Conservation (phyloP, 1,140 invertebrate genomes). For the Drosophila saltans region DNA sequence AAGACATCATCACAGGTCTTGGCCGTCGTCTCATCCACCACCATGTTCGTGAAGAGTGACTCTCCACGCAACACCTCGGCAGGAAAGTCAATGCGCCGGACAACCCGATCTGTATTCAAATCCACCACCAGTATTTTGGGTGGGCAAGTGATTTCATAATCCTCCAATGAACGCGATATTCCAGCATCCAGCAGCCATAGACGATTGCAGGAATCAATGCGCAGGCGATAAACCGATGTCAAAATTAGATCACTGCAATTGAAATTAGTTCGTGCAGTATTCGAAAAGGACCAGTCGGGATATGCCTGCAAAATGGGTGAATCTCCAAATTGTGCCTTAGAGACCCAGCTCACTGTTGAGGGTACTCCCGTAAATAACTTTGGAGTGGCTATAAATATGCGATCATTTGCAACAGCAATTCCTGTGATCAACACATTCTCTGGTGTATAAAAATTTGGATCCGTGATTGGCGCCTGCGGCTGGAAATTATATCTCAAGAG, state of each 20-base stretch:
- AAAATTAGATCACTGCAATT: constrained; percentile 89
- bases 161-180: constrained; percentile 89
- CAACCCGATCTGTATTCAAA: constrained; percentile 87
- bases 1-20: constrained; percentile 89
- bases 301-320: constrained; percentile 89
- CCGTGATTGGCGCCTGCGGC: constrained; percentile 83
- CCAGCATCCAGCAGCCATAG: constrained; percentile 90
- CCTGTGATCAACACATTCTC: constrained; percentile 90
- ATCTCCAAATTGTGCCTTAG: constrained; percentile 86
- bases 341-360: constrained; percentile 88
- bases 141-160: constrained; percentile 89
- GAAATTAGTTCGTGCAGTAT: constrained; percentile 86
- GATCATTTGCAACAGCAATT: constrained; percentile 87
- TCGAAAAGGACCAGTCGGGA: constrained; percentile 91
- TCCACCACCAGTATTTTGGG: constrained; percentile 93
- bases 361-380: constrained; percentile 89
- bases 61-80: constrained; percentile 87
- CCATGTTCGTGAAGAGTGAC: constrained; percentile 89
- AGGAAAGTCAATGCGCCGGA: constrained; percentile 86
- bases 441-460: constrained; percentile 86
- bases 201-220: constrained; percentile 89
- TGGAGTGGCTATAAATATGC: constrained; percentile 89
- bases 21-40: constrained; percentile 88
- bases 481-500: constrained; percentile 88
- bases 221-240: constrained; percentile 90